Evolutionary conservation across 1,140 invertebrate genomes (phyloP).

Genomic region (Procambarus virginalis): DNA sequence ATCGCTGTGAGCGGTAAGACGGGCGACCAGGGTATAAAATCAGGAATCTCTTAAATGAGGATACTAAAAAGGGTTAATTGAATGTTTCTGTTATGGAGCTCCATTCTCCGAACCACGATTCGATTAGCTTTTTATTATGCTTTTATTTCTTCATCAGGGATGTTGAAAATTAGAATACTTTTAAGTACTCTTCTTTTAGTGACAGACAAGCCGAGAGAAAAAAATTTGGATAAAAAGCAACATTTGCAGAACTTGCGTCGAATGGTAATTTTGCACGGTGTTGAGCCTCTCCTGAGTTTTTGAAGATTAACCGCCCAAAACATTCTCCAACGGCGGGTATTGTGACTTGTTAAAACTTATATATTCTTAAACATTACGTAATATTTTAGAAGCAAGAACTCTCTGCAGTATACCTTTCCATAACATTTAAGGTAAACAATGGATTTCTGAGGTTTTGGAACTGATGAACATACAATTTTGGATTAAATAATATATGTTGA

Average conservation of each 20-base stretch:
- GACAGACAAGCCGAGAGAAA: background rate
- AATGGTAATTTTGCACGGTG: slow-evolving; percentile 15
- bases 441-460: too few species aligned
- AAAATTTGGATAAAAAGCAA: background rate
- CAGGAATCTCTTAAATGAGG: background rate
- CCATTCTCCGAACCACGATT: background rate
- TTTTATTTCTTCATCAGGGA: slow-evolving; percentile 16
- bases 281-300: background rate
- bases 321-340: background rate
- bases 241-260: background rate
- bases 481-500: too few species aligned
- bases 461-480: too few species aligned
- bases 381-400: too few species aligned
- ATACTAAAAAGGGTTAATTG: slow-evolving; percentile 12
- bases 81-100: slow-evolving; percentile 4
- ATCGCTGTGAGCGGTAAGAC: background rate
- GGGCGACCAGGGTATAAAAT: background rate
- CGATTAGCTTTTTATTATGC: background rate
- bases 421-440: too few species aligned
- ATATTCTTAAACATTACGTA: too few species aligned
- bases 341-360: too few species aligned
- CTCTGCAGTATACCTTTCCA: too few species aligned
- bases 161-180: background rate
- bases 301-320: background rate
- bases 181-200: background rate